Percentiles rank a stretch among this genome's conserved stretches.
Conservation (phyloP, 2,797 vertebrate species). For the Hemitrygon akajei region DNA sequence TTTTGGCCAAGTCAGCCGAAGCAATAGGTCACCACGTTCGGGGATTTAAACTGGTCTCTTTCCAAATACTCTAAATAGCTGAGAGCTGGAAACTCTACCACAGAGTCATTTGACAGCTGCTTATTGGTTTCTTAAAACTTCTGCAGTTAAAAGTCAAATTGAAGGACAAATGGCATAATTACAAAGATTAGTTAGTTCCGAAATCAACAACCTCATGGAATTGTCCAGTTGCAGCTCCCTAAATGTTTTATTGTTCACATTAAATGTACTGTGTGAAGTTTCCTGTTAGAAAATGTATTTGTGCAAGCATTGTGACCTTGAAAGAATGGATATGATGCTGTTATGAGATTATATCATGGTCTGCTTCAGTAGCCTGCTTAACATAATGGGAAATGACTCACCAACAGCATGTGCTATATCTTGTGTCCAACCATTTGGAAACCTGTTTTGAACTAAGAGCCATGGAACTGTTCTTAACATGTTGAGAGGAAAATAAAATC, state of each 20-base stretch:
- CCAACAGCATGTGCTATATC: constrained; percentile 21
- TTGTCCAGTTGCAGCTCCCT: not conserved
- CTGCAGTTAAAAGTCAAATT: not conserved
- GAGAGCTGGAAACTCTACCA: not conserved
- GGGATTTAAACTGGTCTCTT: not conserved
- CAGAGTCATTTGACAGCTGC: constrained; percentile 23
- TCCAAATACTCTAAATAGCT: not conserved
- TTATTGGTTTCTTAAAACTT: constrained; percentile 28
- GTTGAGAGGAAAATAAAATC: not conserved
- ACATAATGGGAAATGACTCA: constrained; percentile 27
- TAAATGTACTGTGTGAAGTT: constrained; percentile 1
- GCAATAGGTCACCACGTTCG: not conserved
- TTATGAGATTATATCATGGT: constrained; percentile 23
- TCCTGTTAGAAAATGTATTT: not conserved
- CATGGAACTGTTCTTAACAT: not conserved
- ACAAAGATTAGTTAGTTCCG: not conserved
- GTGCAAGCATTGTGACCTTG: constrained; percentile 19
- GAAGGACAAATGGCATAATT: not conserved
- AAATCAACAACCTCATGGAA: not conserved
- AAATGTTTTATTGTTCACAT: not conserved
- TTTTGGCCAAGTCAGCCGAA: not conserved
- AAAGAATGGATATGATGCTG: constrained; percentile 20
- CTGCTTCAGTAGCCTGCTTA: not conserved
- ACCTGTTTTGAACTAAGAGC: constrained; percentile 25
- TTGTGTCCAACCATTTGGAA: not conserved